Evolutionary conservation across 37 sponge, comb jelly and placozoan species (phyloP).

Genomic region (Crambe crambe): DNA sequence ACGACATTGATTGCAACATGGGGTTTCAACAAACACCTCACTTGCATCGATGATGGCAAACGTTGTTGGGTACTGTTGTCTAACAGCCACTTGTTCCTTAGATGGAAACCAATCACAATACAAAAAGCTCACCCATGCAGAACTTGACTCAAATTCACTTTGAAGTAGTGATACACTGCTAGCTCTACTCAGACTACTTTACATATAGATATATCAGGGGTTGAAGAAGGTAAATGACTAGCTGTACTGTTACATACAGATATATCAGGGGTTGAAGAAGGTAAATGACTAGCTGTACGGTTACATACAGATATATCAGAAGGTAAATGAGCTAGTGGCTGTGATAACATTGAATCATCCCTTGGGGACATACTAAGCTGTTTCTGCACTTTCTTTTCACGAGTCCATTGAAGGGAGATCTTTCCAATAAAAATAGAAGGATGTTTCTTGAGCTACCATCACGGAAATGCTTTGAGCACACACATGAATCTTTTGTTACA

Average conservation of each 20-base stretch:
- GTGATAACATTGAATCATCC: too few relatives aligned
- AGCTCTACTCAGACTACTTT: too few relatives aligned
- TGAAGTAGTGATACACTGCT: not conserved
- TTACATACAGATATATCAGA: too few relatives aligned
- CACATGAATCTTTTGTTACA: not conserved
- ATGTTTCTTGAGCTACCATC: conserved; percentile 1
- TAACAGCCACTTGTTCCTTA: conserved; percentile 7
- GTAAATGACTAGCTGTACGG: too few relatives aligned
- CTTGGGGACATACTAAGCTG: not conserved
- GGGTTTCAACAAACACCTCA: conserved; percentile 34
- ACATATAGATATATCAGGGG: not conserved
- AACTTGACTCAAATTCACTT: not conserved
- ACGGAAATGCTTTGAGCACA: not conserved
- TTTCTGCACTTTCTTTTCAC: not conserved
- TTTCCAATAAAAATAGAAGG: conserved; percentile 8
- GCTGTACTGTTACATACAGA: too few relatives aligned
- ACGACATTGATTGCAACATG: conserved; percentile 11
- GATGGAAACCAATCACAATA: conserved; percentile 25
- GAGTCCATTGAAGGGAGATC: not conserved
- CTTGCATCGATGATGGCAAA: conserved; percentile 30
- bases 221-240: not conserved
- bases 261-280: too few relatives aligned
- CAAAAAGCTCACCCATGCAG: conserved; percentile 23
- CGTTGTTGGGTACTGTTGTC: conserved; percentile 12
- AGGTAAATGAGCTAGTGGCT: too few relatives aligned